Base-by-base conservation (phyloP, 2,797 vertebrate species). In the Chromobotia macracanthus region DNA sequence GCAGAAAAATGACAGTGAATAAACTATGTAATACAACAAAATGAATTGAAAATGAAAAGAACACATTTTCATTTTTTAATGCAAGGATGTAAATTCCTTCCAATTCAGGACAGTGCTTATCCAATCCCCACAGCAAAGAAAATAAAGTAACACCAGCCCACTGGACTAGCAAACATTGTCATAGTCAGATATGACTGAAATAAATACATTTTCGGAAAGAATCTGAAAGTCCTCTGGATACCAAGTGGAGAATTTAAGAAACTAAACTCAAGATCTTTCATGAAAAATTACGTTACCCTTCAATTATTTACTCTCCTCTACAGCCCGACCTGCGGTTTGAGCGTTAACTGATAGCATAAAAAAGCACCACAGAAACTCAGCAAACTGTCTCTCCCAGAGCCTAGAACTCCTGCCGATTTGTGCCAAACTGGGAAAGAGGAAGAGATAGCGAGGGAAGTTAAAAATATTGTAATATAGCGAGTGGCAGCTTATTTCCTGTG, bases 401-500 rank as follows among this genome's bases (percentile, higher is more conserved):
- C 72, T 2, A 28, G 38, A 2, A 18, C 58, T 51, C 19, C 65
- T 25, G 55, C 50, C 13, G 53, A 71, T 46, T 80, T 50, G 41
- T 56, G 53, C 35, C 48, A 60, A 72, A 56, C 73, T 58, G 68
- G 63, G 41, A 48, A 50, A 50, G 68, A 68, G 77, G 38, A 21
- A 66, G 13, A 31, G 48, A 70, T 53, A 55, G 48, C 41, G 35
- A 65, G 72, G 61, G 56, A 66, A 80, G 66, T 46, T 79, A 74
- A 65, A 75, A 74, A 79, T 53, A 81, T 80, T 38, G 63, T 67
- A 75, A 74, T 31, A 16, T 25, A 53, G 25, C 46, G 64, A 79
- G 69, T 72, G 78, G 81, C 84, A 86, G 81, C 84, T 80, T 84
- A 85, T 88, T 82, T 82, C 75, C 78, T 75, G 81, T 83, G 70